Percentiles rank a stretch among this genome's conserved stretches.
phyloP scores from a whole-genome alignment of 23 tunicate genomes.

The Botrylloides violaceus region DNA sequence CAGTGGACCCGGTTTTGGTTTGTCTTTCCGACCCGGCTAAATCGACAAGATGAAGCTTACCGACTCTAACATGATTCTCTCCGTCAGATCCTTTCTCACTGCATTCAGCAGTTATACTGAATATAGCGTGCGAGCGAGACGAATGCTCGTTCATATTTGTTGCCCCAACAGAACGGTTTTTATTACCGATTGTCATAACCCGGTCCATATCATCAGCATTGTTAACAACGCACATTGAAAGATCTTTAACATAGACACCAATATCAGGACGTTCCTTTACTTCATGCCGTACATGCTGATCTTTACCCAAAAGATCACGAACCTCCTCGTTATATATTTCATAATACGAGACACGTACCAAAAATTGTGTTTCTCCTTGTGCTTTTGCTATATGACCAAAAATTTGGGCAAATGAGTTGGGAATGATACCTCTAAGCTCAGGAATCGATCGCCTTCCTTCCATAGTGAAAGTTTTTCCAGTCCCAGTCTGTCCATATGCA shows the following conservation, averaged over 20 bases:
- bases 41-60: conserved; percentile 96
- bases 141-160: conserved; percentile 94
- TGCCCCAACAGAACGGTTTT: conserved; percentile 95
- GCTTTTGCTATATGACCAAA: conserved; percentile 97
- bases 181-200: conserved; percentile 88
- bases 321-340: conserved; percentile 99
- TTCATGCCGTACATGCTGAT: conserved; percentile 64
- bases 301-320: conserved; percentile 86
- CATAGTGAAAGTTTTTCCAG: conserved; percentile 98
- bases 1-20: conserved; percentile 94
- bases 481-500: conserved; percentile 99
- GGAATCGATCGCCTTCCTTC: conserved; percentile 86
- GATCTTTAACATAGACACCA: conserved; percentile 93
- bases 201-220: conserved; percentile 98
- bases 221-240: conserved; percentile 87
- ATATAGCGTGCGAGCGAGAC: conserved; percentile 94
- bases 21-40: conserved; percentile 98
- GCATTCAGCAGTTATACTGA: conserved; percentile 92
- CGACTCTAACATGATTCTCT: conserved; percentile 83
- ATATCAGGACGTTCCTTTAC: conserved; percentile 93
- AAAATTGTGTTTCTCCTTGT: conserved; percentile 70
- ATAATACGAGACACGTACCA: conserved; percentile 87
- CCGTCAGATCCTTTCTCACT: conserved; percentile 95
- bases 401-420: conserved; percentile 97
- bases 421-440: conserved; percentile 89